Evolutionary conservation across 2,888 invertebrate genomes (phyloP).

Genomic region (Agelastica alni): DNA sequence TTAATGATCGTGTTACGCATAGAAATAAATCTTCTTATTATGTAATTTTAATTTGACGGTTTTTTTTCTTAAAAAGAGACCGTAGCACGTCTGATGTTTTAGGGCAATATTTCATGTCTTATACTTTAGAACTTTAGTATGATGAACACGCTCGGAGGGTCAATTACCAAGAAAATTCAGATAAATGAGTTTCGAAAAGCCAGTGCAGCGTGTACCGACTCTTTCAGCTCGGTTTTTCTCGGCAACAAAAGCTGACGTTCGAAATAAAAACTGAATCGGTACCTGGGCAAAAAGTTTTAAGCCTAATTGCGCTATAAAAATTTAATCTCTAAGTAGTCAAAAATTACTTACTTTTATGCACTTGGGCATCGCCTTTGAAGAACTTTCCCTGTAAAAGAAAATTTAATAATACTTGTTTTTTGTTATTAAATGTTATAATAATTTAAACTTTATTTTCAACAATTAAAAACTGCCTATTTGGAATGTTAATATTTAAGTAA

Average conservation of each 20-base stretch:
- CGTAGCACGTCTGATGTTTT: constrained; percentile 9
- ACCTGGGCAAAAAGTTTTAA: not conserved
- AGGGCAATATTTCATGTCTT: constrained; percentile 14
- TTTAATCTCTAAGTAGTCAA: too few species aligned
- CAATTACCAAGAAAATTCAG: constrained; percentile 29
- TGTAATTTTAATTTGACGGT: constrained; percentile 14
- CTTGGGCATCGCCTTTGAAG: too few species aligned
- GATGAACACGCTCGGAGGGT: constrained; percentile 26
- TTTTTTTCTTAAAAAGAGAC: constrained; percentile 5
- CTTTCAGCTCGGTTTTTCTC: not conserved
- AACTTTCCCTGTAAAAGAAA: too few species aligned
- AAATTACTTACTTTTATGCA: too few species aligned
- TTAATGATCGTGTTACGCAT: constrained; percentile 9
- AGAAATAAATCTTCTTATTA: constrained; percentile 12
- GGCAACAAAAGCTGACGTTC: not conserved
- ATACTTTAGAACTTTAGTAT: constrained; percentile 22
- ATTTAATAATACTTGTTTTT: too few species aligned
- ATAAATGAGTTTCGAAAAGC: constrained; percentile 25
- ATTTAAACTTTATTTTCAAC: too few species aligned
- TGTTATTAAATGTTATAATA: too few species aligned
- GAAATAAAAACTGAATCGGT: not conserved
- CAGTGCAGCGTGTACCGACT: not conserved
- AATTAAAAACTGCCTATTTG: too few species aligned
- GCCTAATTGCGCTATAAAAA: too few species aligned
- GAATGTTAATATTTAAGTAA: too few species aligned